Conservation (phyloP, 2,113 vertebrate species). For the Amphiprion percula region DNA sequence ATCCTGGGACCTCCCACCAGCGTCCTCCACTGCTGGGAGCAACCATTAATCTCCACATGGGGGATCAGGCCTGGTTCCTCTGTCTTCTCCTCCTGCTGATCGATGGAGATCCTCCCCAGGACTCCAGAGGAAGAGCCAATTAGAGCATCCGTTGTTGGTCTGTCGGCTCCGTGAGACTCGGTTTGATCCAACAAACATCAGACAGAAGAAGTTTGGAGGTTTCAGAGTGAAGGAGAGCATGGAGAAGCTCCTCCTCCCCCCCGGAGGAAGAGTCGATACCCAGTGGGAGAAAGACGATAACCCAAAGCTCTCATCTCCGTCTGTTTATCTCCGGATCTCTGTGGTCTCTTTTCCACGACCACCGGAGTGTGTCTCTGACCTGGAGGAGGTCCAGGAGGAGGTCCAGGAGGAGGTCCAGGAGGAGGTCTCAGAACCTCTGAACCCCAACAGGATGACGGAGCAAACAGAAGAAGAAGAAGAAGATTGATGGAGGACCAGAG, state of each 20-base stretch:
- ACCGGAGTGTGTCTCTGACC: constrained; percentile 39
- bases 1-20: constrained; percentile 53
- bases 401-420: too few relatives aligned
- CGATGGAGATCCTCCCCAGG: constrained; percentile 48
- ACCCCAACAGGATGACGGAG: too few relatives aligned
- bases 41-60: constrained; percentile 75
- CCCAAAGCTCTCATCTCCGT: constrained; percentile 69
- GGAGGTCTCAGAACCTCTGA: too few relatives aligned
- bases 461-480: too few relatives aligned
- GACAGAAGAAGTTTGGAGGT: constrained; percentile 18
- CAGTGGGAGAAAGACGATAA: constrained; percentile 75
- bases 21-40: constrained; percentile 55
- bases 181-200: constrained; percentile 36
- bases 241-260: constrained; percentile 6
- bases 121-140: constrained; percentile 69
- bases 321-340: constrained; percentile 31
- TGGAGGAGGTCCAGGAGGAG: neutral
- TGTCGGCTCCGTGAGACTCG: constrained; percentile 19
- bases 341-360: constrained; percentile 11
- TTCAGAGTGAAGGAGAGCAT: too few relatives aligned
- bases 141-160: constrained; percentile 43
- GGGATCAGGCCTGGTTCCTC: constrained; percentile 61
- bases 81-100: constrained; percentile 56
- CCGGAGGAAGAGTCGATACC: constrained; percentile 67
- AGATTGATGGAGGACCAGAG: too few relatives aligned